Base-by-base conservation (phyloP, 2,888 invertebrate species). In the Salpingus planirostris region DNA sequence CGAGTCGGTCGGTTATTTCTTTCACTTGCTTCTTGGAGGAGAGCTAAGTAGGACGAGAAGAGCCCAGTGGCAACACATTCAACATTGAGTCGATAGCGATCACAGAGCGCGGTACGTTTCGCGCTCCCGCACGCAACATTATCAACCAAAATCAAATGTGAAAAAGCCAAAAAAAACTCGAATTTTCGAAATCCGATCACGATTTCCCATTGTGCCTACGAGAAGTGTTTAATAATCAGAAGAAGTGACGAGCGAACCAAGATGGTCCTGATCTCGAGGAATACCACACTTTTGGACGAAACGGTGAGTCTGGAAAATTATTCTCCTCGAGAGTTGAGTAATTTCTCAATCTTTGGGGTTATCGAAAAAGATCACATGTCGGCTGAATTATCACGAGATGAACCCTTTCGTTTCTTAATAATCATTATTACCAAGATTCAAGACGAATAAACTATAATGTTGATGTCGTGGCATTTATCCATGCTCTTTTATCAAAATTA, bases 1-100 rank as follows among this genome's bases (percentile, higher is more conserved):
- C n/a, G n/a, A n/a, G n/a, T n/a, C n/a, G n/a, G n/a, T n/a, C n/a
- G n/a, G 26, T 30, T 27, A 27, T 24, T 26, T 58, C 58, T 58
- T 58, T 57, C 57, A 58, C 55, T 58, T 50, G 46, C 31, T 48
- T 50, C 48, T 48, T 49, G 47, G 36, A 35, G 43, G 44, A 46
- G 43, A 40, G 29, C 36, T 46, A 60, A 59, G 59, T 60, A 58
- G 60, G 59, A 55, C 59, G 57, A 42, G 53, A 51, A 52, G 49
- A 51, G 47, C 44, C 49, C 47, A 45, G 48, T n/a, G n/a, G n/a
- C n/a, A n/a, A n/a, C n/a, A n/a, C n/a, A n/a, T n/a, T 47, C 49
- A 49, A 52, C 58, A 58, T 54, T 60, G 46, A 59, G 58, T 56
- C 44, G 49, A 50, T 48, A 46, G 46, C 55, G 46, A 49, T 49